Evolutionary conservation across 2,888 invertebrate genomes (phyloP).

Genomic region (Macroteleia sp.): DNA sequence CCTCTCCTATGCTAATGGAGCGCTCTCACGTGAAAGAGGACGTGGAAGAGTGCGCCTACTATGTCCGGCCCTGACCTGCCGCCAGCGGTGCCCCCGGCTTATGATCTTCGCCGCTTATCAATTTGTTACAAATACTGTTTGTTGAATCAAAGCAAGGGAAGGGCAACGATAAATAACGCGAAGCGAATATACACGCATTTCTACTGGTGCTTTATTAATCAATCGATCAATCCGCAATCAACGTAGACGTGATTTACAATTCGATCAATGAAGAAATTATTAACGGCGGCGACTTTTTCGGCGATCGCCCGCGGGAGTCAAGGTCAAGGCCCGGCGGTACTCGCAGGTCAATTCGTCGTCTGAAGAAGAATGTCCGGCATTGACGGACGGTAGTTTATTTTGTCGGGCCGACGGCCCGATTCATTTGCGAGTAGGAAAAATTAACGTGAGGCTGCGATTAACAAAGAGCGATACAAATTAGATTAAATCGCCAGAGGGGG

Average conservation of each 20-base stretch:
- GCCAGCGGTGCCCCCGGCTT: slow-evolving; percentile 67
- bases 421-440: slow-evolving; percentile 77
- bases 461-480: slow-evolving; percentile 84
- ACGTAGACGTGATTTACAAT: slow-evolving; percentile 26
- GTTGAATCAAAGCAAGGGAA: slow-evolving; percentile 79
- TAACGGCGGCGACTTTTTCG: not conserved
- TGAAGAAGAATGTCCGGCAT: slow-evolving; percentile 42
- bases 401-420: slow-evolving; percentile 66
- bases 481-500: slow-evolving; percentile 84
- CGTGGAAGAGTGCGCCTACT: slow-evolving; percentile 49
- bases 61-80: slow-evolving; percentile 79
- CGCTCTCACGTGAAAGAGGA: slow-evolving; percentile 77
- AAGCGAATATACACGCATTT: slow-evolving; percentile 75
- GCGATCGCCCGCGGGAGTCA: not conserved
- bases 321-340: not conserved
- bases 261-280: slow-evolving; percentile 33
- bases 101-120: slow-evolving; percentile 83
- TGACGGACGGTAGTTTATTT: slow-evolving; percentile 80
- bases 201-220: slow-evolving; percentile 72
- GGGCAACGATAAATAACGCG: slow-evolving; percentile 80
- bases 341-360: not conserved
- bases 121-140: slow-evolving; percentile 83
- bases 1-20: slow-evolving; percentile 82
- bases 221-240: slow-evolving; percentile 72
- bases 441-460: slow-evolving; percentile 80